Evolutionary conservation across 2,888 invertebrate genomes (phyloP).

Genomic region (Polydrusus cervinus): DNA sequence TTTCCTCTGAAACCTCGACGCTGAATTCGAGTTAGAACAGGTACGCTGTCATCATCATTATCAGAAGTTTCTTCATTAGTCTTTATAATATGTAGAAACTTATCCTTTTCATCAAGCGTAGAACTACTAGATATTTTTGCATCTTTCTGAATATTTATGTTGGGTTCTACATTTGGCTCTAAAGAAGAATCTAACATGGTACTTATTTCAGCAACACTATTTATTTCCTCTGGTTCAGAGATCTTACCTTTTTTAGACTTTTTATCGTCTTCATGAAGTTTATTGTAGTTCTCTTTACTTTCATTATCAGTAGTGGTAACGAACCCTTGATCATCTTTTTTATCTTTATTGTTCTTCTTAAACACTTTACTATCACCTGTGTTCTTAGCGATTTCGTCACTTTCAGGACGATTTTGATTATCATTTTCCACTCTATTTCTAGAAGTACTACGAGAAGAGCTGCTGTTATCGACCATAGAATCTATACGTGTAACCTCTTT

Average conservation of each 20-base stretch:
- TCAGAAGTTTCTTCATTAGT: not conserved
- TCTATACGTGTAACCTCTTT: conserved; percentile 11
- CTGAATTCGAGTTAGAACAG: conserved; percentile 6
- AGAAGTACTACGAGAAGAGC: not conserved
- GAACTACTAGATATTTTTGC: too few species aligned
- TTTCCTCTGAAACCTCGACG: not conserved
- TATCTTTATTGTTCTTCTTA: too few species aligned
- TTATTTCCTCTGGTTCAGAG: not conserved
- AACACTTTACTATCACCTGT: not conserved
- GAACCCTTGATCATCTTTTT: too few species aligned
- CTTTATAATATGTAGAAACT: not conserved
- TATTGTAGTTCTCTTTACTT: too few species aligned
- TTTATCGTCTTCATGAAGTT: not conserved
- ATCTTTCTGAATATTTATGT: too few species aligned
- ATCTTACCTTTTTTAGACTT: not conserved
- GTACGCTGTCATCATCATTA: not conserved
- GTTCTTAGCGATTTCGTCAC: not conserved
- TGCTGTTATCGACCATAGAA: not conserved
- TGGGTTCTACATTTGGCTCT: too few species aligned
- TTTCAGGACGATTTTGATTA: not conserved
- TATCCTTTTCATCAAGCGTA: not conserved
- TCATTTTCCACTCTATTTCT: not conserved
- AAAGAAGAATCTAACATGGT: too few species aligned
- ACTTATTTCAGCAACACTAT: not conserved
- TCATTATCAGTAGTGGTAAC: not conserved